Conservation (phyloP, 2,888 invertebrate genomes). For the Criorhina ranunculi region DNA sequence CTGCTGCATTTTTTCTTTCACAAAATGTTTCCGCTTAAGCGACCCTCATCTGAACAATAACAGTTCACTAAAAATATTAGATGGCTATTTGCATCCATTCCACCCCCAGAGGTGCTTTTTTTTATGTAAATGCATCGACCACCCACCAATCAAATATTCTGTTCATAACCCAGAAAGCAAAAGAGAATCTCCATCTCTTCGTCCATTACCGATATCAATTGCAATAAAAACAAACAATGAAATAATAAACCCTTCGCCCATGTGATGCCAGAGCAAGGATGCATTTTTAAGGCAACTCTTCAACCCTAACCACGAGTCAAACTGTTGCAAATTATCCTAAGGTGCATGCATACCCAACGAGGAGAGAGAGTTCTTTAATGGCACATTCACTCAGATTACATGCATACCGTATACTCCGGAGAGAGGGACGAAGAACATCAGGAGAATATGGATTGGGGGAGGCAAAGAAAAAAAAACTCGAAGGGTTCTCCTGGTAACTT, state of each 20-base stretch:
- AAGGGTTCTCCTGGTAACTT: conserved; percentile 54
- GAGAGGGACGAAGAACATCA: background rate
- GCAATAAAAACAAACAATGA: conserved; percentile 74
- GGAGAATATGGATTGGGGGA: no score
- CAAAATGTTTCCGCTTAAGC: background rate
- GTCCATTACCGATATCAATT: conserved; percentile 69
- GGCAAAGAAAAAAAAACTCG: background rate
- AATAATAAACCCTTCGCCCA: conserved; percentile 69
- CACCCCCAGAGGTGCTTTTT: conserved; percentile 2
- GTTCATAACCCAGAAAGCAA: conserved; percentile 12
- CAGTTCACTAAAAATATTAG: conserved; percentile 67
- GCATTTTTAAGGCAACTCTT: conserved; percentile 32
- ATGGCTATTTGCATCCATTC: conserved; percentile 46
- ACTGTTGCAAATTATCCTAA: conserved; percentile 75
- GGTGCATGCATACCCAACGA: conserved; percentile 57
- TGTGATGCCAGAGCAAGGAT: conserved; percentile 51
- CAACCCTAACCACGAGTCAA: conserved; percentile 57
- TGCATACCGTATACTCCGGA: conserved; percentile 66
- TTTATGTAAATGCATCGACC: conserved; percentile 52
- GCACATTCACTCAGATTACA: conserved; percentile 74
- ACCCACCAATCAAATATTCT: conserved; percentile 67
- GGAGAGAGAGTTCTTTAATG: conserved; percentile 61
- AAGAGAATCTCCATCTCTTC: conserved; percentile 53
- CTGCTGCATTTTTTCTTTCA: conserved; percentile 65
- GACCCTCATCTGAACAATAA: conserved; percentile 44